phyloP scores from a whole-genome alignment of 2,113 vertebrate species.

The Otus sunia region DNA sequence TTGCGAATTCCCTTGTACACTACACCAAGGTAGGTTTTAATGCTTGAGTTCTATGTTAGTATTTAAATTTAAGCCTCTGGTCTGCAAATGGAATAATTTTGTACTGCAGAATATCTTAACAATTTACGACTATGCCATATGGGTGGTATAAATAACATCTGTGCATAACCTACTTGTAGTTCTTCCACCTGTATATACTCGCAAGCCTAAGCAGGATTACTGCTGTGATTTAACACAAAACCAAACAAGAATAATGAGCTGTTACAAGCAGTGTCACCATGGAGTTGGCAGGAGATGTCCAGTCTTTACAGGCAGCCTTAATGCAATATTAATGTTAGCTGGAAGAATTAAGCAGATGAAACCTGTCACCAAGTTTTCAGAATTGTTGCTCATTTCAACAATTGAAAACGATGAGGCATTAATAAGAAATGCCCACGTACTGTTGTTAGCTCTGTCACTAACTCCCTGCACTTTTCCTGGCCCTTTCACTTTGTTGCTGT shows the following conservation, averaged over 20 bases:
- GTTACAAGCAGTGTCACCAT: background rate
- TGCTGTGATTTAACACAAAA: background rate
- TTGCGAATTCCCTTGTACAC: conserved; percentile 92
- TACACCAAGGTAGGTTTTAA: conserved; percentile 87
- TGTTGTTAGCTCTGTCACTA: background rate
- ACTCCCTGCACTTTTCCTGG: background rate
- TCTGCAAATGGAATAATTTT: background rate
- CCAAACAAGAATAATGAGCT: background rate
- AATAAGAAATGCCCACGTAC: background rate
- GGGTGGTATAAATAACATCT: background rate
- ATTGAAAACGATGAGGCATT: background rate
- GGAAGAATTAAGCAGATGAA: background rate
- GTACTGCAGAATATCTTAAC: background rate
- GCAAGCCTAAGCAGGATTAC: background rate
- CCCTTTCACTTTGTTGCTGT: background rate
- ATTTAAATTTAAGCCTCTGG: background rate
- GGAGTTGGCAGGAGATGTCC: background rate
- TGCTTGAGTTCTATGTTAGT: background rate
- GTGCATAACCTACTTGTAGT: background rate
- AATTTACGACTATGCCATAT: background rate
- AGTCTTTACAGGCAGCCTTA: background rate
- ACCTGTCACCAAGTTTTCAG: background rate
- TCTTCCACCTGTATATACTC: background rate
- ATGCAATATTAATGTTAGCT: background rate
- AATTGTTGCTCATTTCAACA: background rate